Conservation (phyloP, 2,797 vertebrate genomes). For the Rhinoraja longicauda region DNA sequence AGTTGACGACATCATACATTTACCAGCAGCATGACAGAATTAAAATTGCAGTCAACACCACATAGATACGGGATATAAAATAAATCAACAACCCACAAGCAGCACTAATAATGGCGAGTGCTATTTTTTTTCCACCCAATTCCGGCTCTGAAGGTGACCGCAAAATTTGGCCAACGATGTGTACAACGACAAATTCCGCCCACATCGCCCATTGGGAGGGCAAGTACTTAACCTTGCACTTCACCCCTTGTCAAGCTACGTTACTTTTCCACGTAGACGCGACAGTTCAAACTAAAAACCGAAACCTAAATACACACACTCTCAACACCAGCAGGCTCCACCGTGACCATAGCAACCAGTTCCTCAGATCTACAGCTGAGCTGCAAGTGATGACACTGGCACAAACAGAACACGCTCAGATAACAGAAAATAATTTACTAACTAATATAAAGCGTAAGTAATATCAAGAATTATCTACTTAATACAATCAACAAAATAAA, state of each 20-base stretch:
- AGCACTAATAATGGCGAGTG: too few species aligned
- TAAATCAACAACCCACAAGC: neutral
- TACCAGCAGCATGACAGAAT: neutral
- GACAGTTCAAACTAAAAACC: constrained; percentile 7
- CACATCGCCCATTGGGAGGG: neutral
- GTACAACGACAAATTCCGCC: neutral
- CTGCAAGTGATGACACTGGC: neutral
- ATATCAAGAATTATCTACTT: neutral
- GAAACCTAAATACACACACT: neutral
- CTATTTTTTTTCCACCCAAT: neutral
- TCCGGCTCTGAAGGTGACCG: neutral
- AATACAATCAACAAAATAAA: neutral
- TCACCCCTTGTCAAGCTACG: neutral
- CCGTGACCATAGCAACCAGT: constrained; percentile 16
- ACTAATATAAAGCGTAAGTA: neutral
- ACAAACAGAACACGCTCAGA: neutral
- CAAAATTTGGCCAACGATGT: too few species aligned
- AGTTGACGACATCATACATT: neutral
- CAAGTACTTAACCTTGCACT: neutral
- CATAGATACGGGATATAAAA: neutral
- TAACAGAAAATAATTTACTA: neutral
- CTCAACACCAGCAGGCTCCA: neutral
- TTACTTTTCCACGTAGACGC: neutral
- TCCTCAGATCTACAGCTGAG: constrained; percentile 1
- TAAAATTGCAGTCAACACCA: neutral